Percentiles rank a stretch among this genome's conserved stretches.
Conservation (phyloP, 2,797 vertebrate genomes). For the Sternarchorhynchus goeldii region DNA sequence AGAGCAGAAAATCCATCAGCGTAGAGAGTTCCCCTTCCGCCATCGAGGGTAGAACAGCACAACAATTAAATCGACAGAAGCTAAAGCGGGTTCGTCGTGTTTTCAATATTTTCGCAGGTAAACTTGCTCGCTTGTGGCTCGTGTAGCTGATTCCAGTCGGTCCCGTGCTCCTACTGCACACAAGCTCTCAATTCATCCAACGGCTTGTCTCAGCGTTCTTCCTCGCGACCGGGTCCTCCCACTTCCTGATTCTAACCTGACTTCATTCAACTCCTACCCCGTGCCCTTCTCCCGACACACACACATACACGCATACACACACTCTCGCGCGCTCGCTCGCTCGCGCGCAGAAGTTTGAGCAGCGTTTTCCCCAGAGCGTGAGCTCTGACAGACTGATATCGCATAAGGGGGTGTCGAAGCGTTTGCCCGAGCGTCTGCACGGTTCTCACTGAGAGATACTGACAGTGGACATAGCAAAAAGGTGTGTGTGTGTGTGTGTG, state of each 20-base stretch:
- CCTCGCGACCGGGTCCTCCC: slow-evolving; percentile 68
- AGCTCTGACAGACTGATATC: slow-evolving; percentile 50
- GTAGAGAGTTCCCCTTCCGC: slow-evolving; percentile 56
- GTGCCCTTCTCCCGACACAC: slow-evolving; percentile 46
- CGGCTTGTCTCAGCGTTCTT: slow-evolving; percentile 58
- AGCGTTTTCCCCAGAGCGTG: slow-evolving; percentile 39
- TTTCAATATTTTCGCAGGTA: slow-evolving; percentile 33
- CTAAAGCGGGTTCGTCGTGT: background rate
- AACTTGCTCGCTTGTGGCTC: slow-evolving; percentile 41
- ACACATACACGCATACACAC: background rate
- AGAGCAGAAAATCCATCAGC: slow-evolving; percentile 70
- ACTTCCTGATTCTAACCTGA: slow-evolving; percentile 74
- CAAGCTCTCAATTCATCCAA: slow-evolving; percentile 78
- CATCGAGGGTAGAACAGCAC: slow-evolving; percentile 38
- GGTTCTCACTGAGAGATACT: slow-evolving; percentile 63
- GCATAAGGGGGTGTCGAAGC: slow-evolving; percentile 51
- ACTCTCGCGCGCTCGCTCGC: background rate
- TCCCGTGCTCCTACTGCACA: slow-evolving; percentile 64
- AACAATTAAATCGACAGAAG: slow-evolving; percentile 27
- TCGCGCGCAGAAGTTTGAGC: slow-evolving; percentile 39
- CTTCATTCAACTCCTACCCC: slow-evolving; percentile 63
- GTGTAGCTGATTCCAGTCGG: slow-evolving; percentile 59
- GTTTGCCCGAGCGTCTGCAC: slow-evolving; percentile 60
- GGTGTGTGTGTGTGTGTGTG: slow-evolving; percentile 17
- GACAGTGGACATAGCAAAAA: slow-evolving; percentile 46